phyloP scores from a whole-genome alignment of 53 echinoderm and acorn worm genomes.

The Zoroaster sp. region DNA sequence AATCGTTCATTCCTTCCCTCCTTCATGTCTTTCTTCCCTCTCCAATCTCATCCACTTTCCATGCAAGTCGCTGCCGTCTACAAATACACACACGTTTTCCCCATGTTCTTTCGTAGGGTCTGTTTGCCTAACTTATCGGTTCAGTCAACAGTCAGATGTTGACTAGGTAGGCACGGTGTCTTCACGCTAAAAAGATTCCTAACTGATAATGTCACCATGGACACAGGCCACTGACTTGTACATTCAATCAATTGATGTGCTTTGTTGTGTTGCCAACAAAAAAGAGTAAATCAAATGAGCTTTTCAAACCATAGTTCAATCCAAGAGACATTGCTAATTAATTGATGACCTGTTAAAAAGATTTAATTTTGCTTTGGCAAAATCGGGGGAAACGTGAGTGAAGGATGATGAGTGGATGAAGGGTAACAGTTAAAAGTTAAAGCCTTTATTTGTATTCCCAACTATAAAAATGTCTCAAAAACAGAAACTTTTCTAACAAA shows the following conservation, averaged over 20 bases:
- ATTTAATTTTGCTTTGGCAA: no score
- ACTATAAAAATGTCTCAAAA: no score
- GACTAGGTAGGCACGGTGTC: not conserved
- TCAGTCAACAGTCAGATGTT: slow-evolving; percentile 19
- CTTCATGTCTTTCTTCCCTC: not conserved
- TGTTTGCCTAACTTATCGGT: slow-evolving; percentile 45
- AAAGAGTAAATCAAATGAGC: no score
- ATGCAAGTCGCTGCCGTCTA: not conserved
- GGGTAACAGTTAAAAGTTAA: no score
- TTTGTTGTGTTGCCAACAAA: not conserved
- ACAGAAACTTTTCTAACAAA: no score
- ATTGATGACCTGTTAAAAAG: not conserved
- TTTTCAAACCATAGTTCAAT: no score
- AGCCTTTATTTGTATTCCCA: no score
- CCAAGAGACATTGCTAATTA: no score
- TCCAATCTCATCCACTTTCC: not conserved
- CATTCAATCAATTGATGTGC: not conserved
- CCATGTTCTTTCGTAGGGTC: not conserved
- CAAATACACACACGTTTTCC: not conserved
- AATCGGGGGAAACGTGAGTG: no score
- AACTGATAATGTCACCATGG: slow-evolving; percentile 34
- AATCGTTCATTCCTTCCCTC: no score
- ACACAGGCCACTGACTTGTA: slow-evolving; percentile 6
- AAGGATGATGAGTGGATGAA: no score
- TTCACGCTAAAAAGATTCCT: not conserved